Evolutionary conservation across 1,140 invertebrate species (phyloP), one percentile per base, ranked within the genome.

Genomic region (Pseudomyrmex gracilis): DNA sequence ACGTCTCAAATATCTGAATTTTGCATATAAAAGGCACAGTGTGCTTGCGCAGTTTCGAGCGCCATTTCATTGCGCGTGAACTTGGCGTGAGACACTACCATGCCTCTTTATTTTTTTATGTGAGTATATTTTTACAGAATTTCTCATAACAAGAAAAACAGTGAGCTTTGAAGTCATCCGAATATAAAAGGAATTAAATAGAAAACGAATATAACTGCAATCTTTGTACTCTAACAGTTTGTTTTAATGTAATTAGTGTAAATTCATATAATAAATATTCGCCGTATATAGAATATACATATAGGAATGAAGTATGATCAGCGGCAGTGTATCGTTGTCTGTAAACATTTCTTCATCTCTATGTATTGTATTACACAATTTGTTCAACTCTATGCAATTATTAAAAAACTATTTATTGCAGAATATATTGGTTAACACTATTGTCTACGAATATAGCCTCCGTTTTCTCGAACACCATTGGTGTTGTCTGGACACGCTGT

Each of bases 301-400:
- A 85, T 88, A 93, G 93, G 93, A 94, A 94, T 91, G 90, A 92
- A 93, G 91, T 93, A 93, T 91, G 90, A 91, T 93, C 91, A 83
- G 87, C 85, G 80, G 74, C 85, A 86, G 71, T 85, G 78, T 49
- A 91, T 85, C 80, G 77, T 88, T 85, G 89, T 89, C 55, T 89
- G 70, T 66, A 86, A 86, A 60, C 73, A 64, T 84, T 66, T 73
- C 64, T 83, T 61, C n/a, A 64, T 49, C 78, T 34, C 34, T 34
- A 34, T 80, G 76, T 78, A 34, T 34, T 34, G 34, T 88, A 73
- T 71, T 76, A 70, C 53, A 76, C 47, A 87, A 83, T 85, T 60
- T 82, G 63, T 24, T 58, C 73, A 74, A 55, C 55, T 84, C 58
- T 77, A 84, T 60, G 86, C 57, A 71, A 63, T 78, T 87, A 66